These are phyloP conservation scores for Microcebus ravelobensis DNA, from an alignment of 2,113 vertebrate genomes.

Conservation along the genomic window DNA sequence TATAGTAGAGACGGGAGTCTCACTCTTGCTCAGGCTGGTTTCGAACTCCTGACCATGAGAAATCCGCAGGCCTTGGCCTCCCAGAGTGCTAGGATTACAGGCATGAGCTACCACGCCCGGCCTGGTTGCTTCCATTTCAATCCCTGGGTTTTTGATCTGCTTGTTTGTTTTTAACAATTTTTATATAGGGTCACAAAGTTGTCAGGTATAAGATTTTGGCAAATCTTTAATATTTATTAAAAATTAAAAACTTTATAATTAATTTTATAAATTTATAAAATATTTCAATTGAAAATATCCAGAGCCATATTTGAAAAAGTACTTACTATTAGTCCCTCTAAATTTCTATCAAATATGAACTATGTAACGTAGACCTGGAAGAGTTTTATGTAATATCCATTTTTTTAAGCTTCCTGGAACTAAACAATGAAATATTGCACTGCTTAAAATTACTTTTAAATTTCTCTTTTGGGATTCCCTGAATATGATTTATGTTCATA, in stretches of 20 bases:
- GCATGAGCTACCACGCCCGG: fast-evolving
- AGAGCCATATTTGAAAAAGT: neutral
- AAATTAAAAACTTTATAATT: neutral
- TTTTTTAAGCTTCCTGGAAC: neutral
- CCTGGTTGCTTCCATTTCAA: neutral
- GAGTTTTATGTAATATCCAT: neutral
- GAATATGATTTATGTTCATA: neutral
- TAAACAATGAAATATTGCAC: neutral
- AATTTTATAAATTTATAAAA: neutral
- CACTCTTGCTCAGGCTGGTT: too few relatives aligned
- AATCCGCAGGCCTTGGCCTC: too few relatives aligned
- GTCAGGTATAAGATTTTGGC: neutral
- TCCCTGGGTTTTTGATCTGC: too few relatives aligned
- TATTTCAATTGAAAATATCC: neutral
- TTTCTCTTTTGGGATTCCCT: neutral
- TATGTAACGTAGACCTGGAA: neutral
- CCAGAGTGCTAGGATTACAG: too few relatives aligned
- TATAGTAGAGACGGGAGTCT: too few relatives aligned
- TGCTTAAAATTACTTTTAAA: slow-evolving; percentile 13
- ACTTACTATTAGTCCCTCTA: neutral
- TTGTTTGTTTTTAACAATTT: neutral
- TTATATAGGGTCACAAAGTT: neutral
- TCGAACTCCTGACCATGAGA: too few relatives aligned
- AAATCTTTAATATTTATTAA: neutral
- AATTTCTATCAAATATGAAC: neutral